A percentile compares a stretch with the other conserved stretches of the same genome.
phyloP scores from a whole-genome alignment of 2,888 invertebrate species.

The Philonicus albiceps region DNA sequence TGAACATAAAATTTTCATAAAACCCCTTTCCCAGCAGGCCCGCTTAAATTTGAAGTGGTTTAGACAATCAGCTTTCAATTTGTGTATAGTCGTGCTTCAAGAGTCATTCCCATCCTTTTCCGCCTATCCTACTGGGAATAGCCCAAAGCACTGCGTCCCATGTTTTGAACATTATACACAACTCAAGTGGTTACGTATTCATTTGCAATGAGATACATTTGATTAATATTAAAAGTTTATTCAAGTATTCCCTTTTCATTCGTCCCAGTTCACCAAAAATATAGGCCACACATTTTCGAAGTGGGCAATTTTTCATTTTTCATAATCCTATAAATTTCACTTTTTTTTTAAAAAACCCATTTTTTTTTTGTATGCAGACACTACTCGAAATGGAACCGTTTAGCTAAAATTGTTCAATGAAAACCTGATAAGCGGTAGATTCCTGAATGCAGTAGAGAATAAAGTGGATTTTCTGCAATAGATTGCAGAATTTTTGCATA shows the following conservation, averaged over 20 bases:
- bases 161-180: not conserved
- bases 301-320: not conserved
- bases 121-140: not conserved
- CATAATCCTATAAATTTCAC: not conserved
- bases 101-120: not conserved
- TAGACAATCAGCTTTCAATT: constrained; percentile 15
- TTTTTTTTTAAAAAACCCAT: not conserved
- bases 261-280: not conserved
- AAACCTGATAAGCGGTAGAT: not conserved
- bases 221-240: not conserved
- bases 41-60: constrained; percentile 7
- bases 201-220: not conserved
- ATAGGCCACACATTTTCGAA: not conserved
- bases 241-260: not conserved
- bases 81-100: not conserved
- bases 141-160: not conserved
- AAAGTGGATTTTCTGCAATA: not conserved
- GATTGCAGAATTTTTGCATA: not conserved
- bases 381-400: not conserved
- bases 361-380: not conserved
- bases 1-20: constrained; percentile 44
- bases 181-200: not conserved
- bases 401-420: not conserved
- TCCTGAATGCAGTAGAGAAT: not conserved
- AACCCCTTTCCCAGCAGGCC: constrained; percentile 12